phyloP scores from a whole-genome alignment of 2,888 invertebrate genomes.

The Stenurella melanura region DNA sequence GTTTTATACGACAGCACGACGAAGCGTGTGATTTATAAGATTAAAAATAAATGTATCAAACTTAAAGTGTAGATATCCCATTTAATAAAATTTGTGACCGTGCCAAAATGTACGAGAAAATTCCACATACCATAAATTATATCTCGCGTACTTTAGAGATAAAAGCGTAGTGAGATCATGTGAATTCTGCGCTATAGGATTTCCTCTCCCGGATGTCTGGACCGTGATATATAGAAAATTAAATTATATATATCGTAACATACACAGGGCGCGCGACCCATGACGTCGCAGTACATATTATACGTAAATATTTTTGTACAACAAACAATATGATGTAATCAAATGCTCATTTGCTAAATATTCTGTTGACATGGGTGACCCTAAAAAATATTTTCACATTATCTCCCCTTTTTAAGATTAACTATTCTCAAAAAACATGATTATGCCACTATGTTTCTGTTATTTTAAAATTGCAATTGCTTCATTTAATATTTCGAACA shows the following conservation, averaged over 20 bases:
- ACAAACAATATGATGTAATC: not conserved
- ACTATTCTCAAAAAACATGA: not conserved
- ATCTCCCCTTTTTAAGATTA: not conserved
- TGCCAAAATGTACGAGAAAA: no score
- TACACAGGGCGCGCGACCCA: not conserved
- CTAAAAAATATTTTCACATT: not conserved
- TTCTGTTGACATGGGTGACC: not conserved
- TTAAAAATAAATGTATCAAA: no score
- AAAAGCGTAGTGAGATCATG: not conserved
- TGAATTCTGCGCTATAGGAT: no score
- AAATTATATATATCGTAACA: no score
- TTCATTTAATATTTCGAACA: not conserved
- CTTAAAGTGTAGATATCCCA: no score
- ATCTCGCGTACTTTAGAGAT: no score
- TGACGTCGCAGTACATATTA: not conserved
- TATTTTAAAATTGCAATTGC: not conserved
- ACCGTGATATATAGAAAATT: no score
- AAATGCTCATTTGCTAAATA: not conserved
- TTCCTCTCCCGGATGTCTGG: no score
- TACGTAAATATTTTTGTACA: not conserved
- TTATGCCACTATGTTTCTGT: not conserved
- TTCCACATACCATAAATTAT: no score
- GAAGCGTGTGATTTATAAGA: no score
- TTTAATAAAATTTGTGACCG: no score
- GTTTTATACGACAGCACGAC: no score